Evolutionary conservation across 2,888 invertebrate genomes (phyloP), one percentile per base, ranked within the genome.

Genomic region (Leptinotarsa juncta): DNA sequence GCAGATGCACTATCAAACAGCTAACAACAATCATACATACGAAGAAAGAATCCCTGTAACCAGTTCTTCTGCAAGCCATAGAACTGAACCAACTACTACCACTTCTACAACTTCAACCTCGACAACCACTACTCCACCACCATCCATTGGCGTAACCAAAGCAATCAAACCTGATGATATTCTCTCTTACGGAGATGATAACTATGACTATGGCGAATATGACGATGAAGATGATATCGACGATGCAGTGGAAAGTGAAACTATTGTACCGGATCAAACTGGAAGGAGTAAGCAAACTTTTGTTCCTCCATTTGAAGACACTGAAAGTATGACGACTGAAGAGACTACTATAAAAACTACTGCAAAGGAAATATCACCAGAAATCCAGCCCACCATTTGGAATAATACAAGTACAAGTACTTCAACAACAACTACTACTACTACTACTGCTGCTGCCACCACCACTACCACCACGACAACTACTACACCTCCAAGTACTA

Each of bases 131-230:
- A 67, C 75, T 7, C 23, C 67, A 26, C 57, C 76, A 42, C 70
- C 74, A 12, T 74, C 53, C n/a, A 68, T 53, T 70, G 74, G 71
- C 71, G 71, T 55, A 67, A 66, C 74, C 4, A 82, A 68, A 74
- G 26, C 72, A 62, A 55, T 60, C 42, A 69, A 75, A 67, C 70
- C 75, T 60, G 67, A 82, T 80, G 72, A 73, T 32, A 72, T 74
- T 18, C 75, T 77, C 53, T 71, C 16, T 50, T 69, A 75, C 23
- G 65, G 62, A 50, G 77, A 77, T 53, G 82, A 82, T 20, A 85
- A 82, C 68, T 88, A 89, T 82, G 88, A 88, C 75, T 86, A 88
- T 66, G 89, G 89, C 79, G 89, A 89, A 81, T 88, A 87, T 12
- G 90, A 90, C 18, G 90, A 85, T 15, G 86, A 85, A 15, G 84